Conservation (phyloP, 2,888 invertebrate species). For the Athalia rosae region DNA sequence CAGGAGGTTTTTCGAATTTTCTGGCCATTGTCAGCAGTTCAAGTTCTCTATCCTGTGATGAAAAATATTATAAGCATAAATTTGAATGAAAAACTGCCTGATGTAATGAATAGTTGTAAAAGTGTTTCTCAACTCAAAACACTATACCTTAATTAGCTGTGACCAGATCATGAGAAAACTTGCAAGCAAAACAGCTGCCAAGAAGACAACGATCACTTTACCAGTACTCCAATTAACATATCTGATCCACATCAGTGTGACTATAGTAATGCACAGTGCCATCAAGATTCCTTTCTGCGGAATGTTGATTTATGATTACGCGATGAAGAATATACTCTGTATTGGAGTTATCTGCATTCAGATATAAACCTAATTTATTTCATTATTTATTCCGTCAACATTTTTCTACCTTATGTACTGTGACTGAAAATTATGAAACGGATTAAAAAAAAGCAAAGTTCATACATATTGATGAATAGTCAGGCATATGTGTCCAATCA, state of each 20-base stretch:
- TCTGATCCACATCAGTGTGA: conserved; percentile 49
- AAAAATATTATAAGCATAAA: conserved; percentile 3
- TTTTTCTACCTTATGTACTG: background rate
- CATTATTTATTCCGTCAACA: background rate
- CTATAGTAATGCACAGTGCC: conserved; percentile 44
- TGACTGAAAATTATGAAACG: background rate
- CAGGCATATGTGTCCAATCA: background rate
- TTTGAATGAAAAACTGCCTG: background rate
- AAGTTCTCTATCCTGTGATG: conserved; percentile 62
- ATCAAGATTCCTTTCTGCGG: conserved; percentile 2
- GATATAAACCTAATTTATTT: background rate
- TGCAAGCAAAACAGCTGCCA: conserved; percentile 54
- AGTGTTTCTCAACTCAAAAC: conserved; percentile 10
- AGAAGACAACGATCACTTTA: conserved; percentile 52
- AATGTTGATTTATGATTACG: background rate
- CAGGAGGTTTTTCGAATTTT: conserved; percentile 57
- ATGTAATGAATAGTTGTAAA: too few relatives aligned
- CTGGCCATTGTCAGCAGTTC: conserved; percentile 57
- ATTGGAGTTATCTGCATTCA: background rate
- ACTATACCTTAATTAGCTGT: conserved; percentile 61
- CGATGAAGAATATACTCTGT: background rate
- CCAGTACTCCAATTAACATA: conserved; percentile 52
- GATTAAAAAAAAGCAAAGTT: background rate
- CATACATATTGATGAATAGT: conserved; percentile 9
- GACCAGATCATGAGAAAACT: conserved; percentile 65